These are phyloP conservation scores for Phenacoccus solenopsis DNA, from an alignment of 1,140 invertebrate genomes.

Conservation along the genomic window DNA sequence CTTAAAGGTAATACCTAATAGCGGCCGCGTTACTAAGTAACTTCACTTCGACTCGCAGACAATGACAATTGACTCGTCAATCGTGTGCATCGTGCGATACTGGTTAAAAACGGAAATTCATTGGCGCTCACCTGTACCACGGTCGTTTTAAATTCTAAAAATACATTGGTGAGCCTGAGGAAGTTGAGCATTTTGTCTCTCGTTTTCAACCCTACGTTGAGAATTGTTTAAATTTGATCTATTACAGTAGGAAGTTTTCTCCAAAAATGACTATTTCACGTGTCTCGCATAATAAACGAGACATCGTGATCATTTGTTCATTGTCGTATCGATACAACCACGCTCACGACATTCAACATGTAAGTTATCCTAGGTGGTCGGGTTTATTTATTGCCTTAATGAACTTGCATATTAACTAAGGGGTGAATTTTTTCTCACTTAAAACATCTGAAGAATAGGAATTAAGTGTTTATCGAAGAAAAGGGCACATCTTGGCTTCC, in stretches of 20 bases:
- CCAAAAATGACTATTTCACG: neutral
- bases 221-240: no score
- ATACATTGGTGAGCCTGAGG: no score
- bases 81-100: neutral
- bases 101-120: neutral
- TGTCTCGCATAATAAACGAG: neutral
- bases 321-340: neutral
- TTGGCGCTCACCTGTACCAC: no score
- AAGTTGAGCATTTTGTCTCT: no score
- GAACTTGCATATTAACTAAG: neutral
- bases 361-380: neutral
- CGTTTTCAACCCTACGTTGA: no score
- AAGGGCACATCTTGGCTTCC: no score
- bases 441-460: neutral
- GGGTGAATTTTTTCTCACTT: neutral
- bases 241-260: neutral
- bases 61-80: slow-evolving; percentile 15
- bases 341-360: no score
- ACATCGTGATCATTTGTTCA: no score
- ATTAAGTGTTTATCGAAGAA: neutral
- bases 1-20: neutral
- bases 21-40: neutral
- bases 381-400: neutral
- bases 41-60: neutral
- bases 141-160: no score